phyloP scores from a whole-genome alignment of 2,797 vertebrate species.

The Epinephelus malabaricus region DNA sequence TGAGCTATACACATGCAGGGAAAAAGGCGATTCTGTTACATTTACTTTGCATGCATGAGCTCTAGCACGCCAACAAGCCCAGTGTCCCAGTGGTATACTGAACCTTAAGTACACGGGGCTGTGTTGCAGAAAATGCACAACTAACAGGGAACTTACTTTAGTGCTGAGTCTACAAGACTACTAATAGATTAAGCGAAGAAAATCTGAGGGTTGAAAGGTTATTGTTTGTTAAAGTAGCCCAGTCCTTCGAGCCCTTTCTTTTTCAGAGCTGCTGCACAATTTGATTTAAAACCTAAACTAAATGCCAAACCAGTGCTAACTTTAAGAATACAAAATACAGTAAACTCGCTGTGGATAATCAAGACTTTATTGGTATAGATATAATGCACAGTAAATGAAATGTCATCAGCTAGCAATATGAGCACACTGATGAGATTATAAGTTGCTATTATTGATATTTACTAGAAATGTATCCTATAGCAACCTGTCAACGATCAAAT shows the following conservation, averaged over 20 bases:
- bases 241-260: background rate
- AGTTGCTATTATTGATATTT: background rate
- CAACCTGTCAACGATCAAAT: background rate
- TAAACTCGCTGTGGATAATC: background rate
- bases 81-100: background rate
- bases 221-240: background rate
- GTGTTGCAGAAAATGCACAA: background rate
- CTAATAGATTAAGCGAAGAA: background rate
- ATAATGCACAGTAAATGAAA: background rate
- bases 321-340: background rate
- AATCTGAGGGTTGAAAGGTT: background rate
- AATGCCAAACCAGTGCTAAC: background rate
- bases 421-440: background rate
- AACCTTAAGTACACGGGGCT: background rate
- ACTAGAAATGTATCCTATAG: background rate
- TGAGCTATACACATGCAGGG: slow-evolving; percentile 14
- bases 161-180: background rate
- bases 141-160: background rate
- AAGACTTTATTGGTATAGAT: background rate
- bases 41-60: slow-evolving; percentile 21
- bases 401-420: background rate
- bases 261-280: background rate
- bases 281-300: background rate
- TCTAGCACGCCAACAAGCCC: background rate
- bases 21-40: slow-evolving; percentile 1